Base-by-base conservation (phyloP, 1,140 invertebrate species). In the Octopus bimaculoides region DNA sequence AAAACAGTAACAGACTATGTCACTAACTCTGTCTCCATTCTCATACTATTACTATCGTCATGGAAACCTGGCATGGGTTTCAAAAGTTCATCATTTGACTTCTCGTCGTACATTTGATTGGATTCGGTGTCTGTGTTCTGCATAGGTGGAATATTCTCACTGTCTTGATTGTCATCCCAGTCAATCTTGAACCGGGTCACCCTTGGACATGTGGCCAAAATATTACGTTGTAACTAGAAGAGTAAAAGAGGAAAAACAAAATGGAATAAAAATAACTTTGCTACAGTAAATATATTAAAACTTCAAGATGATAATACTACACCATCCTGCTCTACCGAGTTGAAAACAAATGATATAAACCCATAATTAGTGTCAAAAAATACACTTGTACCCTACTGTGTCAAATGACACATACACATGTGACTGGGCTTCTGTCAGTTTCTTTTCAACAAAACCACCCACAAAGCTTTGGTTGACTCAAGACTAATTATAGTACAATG, bases 141-240 rank as follows among this genome's bases (percentile, higher is more conserved):
- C 54, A 73, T 52, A 5, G 87, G 87, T 17, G 86, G 84, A 55
- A 87, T 79, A 81, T 88, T 88, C 83, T 88, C 87, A 20, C 79
- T 77, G 73, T 87, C 80, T 52, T 75, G 26, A 77, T 80, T 84
- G 79, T 97, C 96, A 85, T 97, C 96, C 97, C 97, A 99, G 87
- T 98, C 97, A 73, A 98, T 98, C 92, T 98, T 98, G 89, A 99
- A 97, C 83, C 96, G 92, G 12, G 97, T 99, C 0, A 99, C 97
- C 86, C 97, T 92, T 5, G 97, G 97, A 91, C 97, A 95, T 75
- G 96, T 95, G 0, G 95, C 96, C 56, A 99, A 90, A 85, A 99
- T 98, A 90, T 98, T 98, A 85, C 97, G 93, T 56, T 94, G 93
- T 8, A 98, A 90, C 93, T 93, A 87, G 56, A 90, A 82, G 73